A percentile compares a stretch with the other conserved stretches of the same genome.
Conservation (phyloP, 1,140 invertebrate species). For the Globodera ellingtonae region DNA sequence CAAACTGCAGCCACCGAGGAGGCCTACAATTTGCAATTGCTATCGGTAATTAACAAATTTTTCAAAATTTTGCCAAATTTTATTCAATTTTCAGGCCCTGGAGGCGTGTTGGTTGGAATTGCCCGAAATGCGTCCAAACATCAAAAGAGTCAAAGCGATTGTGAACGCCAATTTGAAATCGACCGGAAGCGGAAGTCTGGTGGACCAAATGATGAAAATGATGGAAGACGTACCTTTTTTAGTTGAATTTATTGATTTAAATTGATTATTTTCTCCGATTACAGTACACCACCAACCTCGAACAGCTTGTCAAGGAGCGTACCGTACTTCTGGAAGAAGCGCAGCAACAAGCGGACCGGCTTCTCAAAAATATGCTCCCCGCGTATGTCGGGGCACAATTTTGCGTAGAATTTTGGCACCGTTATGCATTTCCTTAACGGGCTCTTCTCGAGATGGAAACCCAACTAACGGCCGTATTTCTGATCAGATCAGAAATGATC, state of each 20-base stretch:
- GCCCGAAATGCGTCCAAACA: constrained; percentile 64
- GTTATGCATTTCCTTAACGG: no score
- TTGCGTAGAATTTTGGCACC: no score
- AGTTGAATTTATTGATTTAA: constrained; percentile 23
- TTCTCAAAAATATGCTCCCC: constrained; percentile 64
- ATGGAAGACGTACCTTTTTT: constrained; percentile 59
- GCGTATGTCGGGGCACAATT: constrained; percentile 18
- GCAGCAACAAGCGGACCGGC: constrained; percentile 63
- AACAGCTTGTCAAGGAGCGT: constrained; percentile 61
- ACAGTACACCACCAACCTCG: constrained; percentile 62
- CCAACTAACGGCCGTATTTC: no score
- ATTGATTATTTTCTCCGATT: constrained; percentile 15
- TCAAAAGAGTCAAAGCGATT: constrained; percentile 61
- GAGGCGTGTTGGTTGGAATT: constrained; percentile 65
- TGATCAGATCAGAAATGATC: no score
- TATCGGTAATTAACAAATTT: constrained; percentile 51
- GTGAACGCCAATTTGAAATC: constrained; percentile 63
- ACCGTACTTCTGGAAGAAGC: constrained; percentile 63
- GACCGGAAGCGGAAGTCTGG: constrained; percentile 58
- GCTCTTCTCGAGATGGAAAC: no score
- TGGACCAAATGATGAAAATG: constrained; percentile 66
- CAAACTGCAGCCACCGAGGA: constrained; percentile 41
- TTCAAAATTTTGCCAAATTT: neutral
- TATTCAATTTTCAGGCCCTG: constrained; percentile 27
- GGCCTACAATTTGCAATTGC: constrained; percentile 56